These are phyloP conservation scores for Lomographa bimaculata DNA, from an alignment of 2,888 invertebrate species.

Conservation along the genomic window DNA sequence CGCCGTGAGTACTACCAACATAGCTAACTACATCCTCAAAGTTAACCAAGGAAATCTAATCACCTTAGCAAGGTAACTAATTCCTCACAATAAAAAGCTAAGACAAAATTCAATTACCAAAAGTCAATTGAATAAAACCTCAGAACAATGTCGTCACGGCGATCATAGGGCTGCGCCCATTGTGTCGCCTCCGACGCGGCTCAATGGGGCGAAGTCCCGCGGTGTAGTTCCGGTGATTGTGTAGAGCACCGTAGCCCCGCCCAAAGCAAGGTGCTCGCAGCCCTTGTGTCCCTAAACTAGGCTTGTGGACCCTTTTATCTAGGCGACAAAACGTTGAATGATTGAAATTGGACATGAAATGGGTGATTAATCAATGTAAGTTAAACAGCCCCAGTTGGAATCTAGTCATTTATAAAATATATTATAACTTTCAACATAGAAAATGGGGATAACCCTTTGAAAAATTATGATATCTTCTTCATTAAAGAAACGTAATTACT, in stretches of 20 bases:
- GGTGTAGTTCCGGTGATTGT: slow-evolving; percentile 74
- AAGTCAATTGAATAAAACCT: slow-evolving; percentile 42
- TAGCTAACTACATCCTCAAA: no score
- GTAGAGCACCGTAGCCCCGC: slow-evolving; percentile 54
- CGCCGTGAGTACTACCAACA: no score
- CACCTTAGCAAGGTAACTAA: not conserved
- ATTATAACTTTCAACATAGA: no score
- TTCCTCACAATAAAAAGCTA: slow-evolving; percentile 3
- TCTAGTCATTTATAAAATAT: no score
- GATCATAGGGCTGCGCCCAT: slow-evolving; percentile 23
- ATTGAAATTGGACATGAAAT: slow-evolving; percentile 3
- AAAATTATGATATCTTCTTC: no score
- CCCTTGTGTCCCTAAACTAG: slow-evolving; percentile 43
- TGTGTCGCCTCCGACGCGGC: slow-evolving; percentile 30
- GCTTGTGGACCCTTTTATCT: slow-evolving; percentile 36
- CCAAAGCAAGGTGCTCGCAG: slow-evolving; percentile 40
- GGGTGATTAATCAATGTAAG: no score
- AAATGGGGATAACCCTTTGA: no score
- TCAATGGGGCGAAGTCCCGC: slow-evolving; percentile 51
- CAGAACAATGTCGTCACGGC: slow-evolving; percentile 60
- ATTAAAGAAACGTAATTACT: no score
- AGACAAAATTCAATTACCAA: slow-evolving; percentile 38
- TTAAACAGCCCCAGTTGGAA: no score
- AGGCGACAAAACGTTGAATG: slow-evolving; percentile 15
- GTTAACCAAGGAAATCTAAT: no score